Evolutionary conservation across 1,140 invertebrate genomes (phyloP).

Genomic region (Papilio machaon): DNA sequence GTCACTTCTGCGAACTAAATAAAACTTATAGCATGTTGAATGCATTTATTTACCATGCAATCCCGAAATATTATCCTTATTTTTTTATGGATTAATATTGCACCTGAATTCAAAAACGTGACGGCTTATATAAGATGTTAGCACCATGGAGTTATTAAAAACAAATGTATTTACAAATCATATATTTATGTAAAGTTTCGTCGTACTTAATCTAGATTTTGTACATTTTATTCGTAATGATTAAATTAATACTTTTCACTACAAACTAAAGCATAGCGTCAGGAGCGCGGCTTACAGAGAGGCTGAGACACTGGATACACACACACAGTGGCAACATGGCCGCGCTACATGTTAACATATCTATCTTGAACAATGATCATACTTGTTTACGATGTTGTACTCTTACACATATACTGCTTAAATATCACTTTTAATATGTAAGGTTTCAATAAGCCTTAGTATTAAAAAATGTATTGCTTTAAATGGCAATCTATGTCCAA

Average conservation of each 20-base stretch:
- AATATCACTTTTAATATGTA: neutral
- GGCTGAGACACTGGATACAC: neutral
- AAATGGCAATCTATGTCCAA: constrained; percentile 1
- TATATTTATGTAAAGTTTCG: constrained; percentile 64
- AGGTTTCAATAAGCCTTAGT: neutral
- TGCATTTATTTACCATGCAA: constrained; percentile 38
- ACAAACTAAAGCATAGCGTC: constrained; percentile 38
- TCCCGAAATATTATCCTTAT: neutral
- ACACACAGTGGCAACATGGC: neutral
- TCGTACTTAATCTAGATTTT: constrained; percentile 64
- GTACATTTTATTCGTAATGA: constrained; percentile 66
- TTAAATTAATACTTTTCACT: constrained; percentile 65
- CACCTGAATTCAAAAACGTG: too few relatives aligned
- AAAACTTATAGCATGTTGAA: constrained; percentile 78
- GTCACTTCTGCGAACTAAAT: constrained; percentile 66
- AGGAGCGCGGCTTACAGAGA: constrained; percentile 7
- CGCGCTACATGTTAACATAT: neutral
- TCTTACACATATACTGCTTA: neutral
- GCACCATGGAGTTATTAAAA: neutral
- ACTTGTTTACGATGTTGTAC: neutral
- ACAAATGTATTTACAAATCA: constrained; percentile 26
- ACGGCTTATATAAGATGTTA: neutral
- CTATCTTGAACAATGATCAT: neutral
- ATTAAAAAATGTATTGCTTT: neutral
- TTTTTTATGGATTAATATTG: too few relatives aligned